Conservation (phyloP, 2,797 vertebrate species). For the Trematomus bernacchii region DNA sequence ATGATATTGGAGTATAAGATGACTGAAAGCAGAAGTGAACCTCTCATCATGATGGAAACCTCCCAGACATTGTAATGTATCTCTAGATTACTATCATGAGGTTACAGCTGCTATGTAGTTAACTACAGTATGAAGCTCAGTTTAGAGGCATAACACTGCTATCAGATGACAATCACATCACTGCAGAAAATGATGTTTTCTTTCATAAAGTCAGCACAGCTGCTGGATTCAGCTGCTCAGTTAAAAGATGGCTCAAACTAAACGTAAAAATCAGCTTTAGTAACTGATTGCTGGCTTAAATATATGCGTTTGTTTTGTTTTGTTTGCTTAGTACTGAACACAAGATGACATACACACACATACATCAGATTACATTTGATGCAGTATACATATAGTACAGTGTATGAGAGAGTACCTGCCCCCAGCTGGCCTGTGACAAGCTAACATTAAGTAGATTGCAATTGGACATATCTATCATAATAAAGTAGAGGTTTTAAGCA, state of each 20-base stretch:
- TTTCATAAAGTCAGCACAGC: not conserved
- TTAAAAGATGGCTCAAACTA: not conserved
- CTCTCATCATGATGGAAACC: slow-evolving; percentile 34
- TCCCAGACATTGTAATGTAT: slow-evolving; percentile 41
- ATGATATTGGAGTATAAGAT: slow-evolving; percentile 5
- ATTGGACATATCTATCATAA: slow-evolving; percentile 46
- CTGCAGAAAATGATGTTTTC: slow-evolving; percentile 15
- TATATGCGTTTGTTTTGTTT: not conserved
- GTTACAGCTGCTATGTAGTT: slow-evolving; percentile 50
- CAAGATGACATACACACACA: not conserved
- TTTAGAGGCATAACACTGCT: slow-evolving; percentile 13
- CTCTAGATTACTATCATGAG: slow-evolving; percentile 50
- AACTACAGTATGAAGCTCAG: slow-evolving; percentile 33
- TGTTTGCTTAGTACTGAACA: not conserved
- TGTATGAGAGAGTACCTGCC: not conserved
- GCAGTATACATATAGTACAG: not conserved
- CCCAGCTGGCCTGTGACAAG: slow-evolving; percentile 18
- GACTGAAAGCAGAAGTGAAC: slow-evolving; percentile 15
- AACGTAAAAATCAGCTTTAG: not conserved
- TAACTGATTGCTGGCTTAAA: not conserved
- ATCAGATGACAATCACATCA: slow-evolving; percentile 33
- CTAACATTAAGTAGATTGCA: slow-evolving; percentile 18
- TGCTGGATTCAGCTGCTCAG: not conserved
- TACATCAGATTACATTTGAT: not conserved
- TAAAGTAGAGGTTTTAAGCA: slow-evolving; percentile 16